A percentile compares a stretch with the other conserved stretches of the same genome.
These are phyloP conservation scores for Dipodomys ordii DNA, from an alignment of 2,113 vertebrate genomes.

Conservation along the genomic window DNA sequence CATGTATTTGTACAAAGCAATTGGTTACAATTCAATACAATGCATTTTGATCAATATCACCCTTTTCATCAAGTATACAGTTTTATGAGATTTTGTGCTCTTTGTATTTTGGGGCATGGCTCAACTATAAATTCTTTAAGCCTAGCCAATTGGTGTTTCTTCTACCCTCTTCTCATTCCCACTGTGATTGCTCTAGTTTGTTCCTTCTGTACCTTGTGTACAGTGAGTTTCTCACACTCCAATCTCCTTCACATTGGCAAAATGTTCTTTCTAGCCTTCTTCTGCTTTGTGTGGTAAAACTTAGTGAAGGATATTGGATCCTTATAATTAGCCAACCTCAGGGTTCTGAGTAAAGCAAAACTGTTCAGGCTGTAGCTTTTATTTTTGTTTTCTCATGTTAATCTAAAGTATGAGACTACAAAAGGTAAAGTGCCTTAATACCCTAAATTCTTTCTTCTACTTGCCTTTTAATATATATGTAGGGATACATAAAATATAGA, in stretches of 20 bases:
- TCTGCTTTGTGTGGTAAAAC: neutral
- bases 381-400: neutral
- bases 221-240: neutral
- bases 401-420: neutral
- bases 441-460: conserved; percentile 4
- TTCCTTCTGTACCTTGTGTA: neutral
- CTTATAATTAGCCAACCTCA: neutral
- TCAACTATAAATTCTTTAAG: neutral
- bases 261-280: neutral
- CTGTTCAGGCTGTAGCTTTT: neutral
- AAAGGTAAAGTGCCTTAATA: conserved; percentile 31
- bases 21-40: too few relatives aligned
- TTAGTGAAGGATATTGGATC: neutral
- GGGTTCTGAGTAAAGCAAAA: neutral
- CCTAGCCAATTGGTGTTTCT: neutral
- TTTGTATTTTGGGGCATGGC: neutral
- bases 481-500: neutral
- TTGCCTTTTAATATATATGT: neutral
- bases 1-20: too few relatives aligned
- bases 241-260: neutral
- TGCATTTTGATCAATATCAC: too few relatives aligned
- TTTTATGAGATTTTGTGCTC: conserved; percentile 14
- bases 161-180: neutral
- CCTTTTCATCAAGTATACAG: neutral
- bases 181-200: neutral